Evolutionary conservation across 2,888 invertebrate genomes (phyloP), one percentile per base, ranked within the genome.

Genomic region (Spisula solida): DNA sequence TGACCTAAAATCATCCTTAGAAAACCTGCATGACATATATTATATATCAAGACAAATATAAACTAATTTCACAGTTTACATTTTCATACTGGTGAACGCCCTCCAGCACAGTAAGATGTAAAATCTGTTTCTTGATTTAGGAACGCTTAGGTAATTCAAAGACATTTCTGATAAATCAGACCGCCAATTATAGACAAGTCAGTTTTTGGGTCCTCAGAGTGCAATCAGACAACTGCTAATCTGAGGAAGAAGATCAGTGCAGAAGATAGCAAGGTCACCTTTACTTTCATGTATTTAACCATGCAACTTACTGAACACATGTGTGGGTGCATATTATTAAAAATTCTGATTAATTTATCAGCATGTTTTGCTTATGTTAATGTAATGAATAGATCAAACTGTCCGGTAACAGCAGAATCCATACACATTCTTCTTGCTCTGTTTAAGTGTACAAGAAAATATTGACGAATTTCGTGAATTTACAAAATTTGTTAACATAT

Each of bases 61-160:
- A 6, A n/a, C 60, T 25, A 66, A 66, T 66, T 66, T 66, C n/a
- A 14, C 60, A 31, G 75, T 31, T 75, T 31, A 31, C 5, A 34
- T 31, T 16, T 25, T 70, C 75, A 0, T 25, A 66, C n/a, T 31
- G 31, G 31, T 75, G 75, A 75, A 75, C 16, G 34, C 75, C 34
- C 75, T 6, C 8, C 2, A 16, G 31, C 18, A 31, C 34, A 34
- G 75, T 31, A 18, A 34, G 31, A 75, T 25, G 6, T 8, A 31
- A 75, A 31, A 29, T 75, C 75, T 75, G 75, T 29, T 75, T 75
- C 75, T 75, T 31, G 6, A 70, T 70, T 29, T 31, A 70, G 60
- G 60, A 18, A 70, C 10, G n/a, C n/a, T 10, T 2, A 60, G 60
- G 25, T 60, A 70, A 70, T 31, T 70, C 8, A 75, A 31, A 75